Conservation (phyloP, 2,888 invertebrate genomes). For the Andricus quercusramuli region DNA sequence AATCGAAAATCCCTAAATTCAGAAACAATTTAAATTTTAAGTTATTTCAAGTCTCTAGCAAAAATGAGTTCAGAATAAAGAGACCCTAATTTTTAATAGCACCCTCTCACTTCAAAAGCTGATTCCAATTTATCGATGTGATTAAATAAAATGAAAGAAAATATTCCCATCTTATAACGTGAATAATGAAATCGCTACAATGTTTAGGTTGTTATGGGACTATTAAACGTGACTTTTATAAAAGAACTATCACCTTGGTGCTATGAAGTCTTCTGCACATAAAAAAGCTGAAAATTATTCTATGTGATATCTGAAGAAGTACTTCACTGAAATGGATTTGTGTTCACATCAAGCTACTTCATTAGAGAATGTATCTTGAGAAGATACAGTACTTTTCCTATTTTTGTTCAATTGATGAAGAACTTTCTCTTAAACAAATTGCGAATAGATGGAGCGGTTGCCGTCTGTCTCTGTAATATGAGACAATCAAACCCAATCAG, state of each 20-base stretch:
- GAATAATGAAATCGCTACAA: neutral
- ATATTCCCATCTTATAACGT: neutral
- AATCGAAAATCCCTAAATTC: no score
- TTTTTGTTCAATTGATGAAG: neutral
- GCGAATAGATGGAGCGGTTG: neutral
- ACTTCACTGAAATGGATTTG: neutral
- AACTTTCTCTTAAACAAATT: neutral
- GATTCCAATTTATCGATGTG: neutral
- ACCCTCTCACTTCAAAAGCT: neutral
- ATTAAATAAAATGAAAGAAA: neutral
- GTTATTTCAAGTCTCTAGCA: neutral
- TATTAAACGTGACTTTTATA: neutral
- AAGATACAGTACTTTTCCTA: neutral
- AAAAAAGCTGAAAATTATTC: neutral
- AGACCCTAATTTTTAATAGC: neutral
- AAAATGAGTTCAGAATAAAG: neutral
- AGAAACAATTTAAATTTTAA: neutral
- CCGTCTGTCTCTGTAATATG: neutral
- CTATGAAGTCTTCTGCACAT: neutral
- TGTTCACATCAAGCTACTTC: neutral
- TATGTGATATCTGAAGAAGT: neutral
- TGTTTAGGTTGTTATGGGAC: neutral
- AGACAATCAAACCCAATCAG: neutral
- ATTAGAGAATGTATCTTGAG: conserved; percentile 1
- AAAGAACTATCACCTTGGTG: neutral